These are phyloP conservation scores for Mamestra brassicae DNA, from an alignment of 2,888 invertebrate species.

Conservation along the genomic window DNA sequence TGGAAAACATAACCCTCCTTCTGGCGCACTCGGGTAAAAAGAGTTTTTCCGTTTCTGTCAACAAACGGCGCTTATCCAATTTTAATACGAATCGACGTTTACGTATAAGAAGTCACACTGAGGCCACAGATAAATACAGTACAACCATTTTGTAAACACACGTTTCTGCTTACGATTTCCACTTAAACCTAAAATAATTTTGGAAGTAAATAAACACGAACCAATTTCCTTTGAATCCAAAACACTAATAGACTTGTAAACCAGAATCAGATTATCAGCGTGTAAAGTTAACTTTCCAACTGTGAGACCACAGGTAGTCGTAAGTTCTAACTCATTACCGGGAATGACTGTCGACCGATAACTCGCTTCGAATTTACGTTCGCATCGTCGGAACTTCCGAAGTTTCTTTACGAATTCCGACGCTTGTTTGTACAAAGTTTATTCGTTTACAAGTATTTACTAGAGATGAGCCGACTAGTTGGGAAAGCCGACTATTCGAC, in stretches of 20 bases:
- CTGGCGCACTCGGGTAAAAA: no score
- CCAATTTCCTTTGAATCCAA: slow-evolving; percentile 25
- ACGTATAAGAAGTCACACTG: no score
- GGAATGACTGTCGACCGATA: slow-evolving; percentile 68
- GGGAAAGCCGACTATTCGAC: neutral
- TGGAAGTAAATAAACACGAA: slow-evolving; percentile 11
- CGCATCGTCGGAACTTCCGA: slow-evolving; percentile 53
- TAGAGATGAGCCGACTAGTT: neutral
- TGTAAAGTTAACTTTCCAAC: slow-evolving; percentile 50
- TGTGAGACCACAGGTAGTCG: slow-evolving; percentile 50
- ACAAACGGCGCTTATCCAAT: no score
- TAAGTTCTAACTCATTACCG: slow-evolving; percentile 71
- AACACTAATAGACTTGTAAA: slow-evolving; percentile 48
- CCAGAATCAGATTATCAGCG: slow-evolving; percentile 54
- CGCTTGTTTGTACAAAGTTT: slow-evolving; percentile 69
- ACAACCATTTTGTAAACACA: neutral
- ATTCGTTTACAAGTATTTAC: slow-evolving; percentile 62
- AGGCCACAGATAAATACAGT: neutral
- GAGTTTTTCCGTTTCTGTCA: no score
- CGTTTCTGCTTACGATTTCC: neutral
- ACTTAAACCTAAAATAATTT: slow-evolving; percentile 1
- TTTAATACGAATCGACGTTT: no score
- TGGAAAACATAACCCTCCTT: no score
- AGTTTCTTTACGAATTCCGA: slow-evolving; percentile 64
- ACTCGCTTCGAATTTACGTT: slow-evolving; percentile 67